A percentile compares a stretch with the other conserved stretches of the same genome.
Conservation (phyloP, 2,888 invertebrate species). For the Zhuqinia jingwanae region DNA sequence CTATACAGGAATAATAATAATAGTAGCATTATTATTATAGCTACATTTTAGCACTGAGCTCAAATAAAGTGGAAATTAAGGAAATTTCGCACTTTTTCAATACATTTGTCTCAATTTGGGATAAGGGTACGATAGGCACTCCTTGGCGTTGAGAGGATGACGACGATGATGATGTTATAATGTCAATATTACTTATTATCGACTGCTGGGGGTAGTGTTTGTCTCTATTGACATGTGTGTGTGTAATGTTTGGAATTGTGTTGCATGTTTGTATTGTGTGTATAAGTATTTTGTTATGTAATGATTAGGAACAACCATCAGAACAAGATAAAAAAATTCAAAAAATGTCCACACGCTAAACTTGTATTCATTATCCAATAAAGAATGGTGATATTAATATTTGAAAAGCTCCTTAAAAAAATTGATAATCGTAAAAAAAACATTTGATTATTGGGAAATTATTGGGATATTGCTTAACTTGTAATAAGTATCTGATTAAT, state of each 20-base stretch:
- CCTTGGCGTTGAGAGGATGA: too few species aligned
- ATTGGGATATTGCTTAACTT: slow-evolving; percentile 38
- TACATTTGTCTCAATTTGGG: slow-evolving; percentile 24
- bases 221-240: too few species aligned
- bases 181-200: slow-evolving; percentile 39
- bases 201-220: too few species aligned
- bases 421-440: slow-evolving; percentile 33
- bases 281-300: too few species aligned
- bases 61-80: slow-evolving; percentile 10
- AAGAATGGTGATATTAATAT: slow-evolving; percentile 14
- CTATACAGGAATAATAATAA: too few species aligned
- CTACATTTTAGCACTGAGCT: slow-evolving; percentile 43
- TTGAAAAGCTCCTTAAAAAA: neutral
- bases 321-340: neutral
- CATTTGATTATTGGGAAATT: slow-evolving; percentile 62
- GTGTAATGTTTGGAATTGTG: slow-evolving; percentile 52
- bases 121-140: slow-evolving; percentile 33
- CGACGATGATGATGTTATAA: too few species aligned
- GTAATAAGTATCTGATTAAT: neutral
- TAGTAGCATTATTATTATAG: too few species aligned
- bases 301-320: slow-evolving; percentile 8
- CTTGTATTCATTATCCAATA: neutral
- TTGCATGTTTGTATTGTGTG: too few species aligned
- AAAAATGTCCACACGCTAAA: slow-evolving; percentile 34
- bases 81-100: slow-evolving; percentile 33